Evolutionary conservation across 1,140 invertebrate genomes (phyloP).

Genomic region (Euwallacea similis): DNA sequence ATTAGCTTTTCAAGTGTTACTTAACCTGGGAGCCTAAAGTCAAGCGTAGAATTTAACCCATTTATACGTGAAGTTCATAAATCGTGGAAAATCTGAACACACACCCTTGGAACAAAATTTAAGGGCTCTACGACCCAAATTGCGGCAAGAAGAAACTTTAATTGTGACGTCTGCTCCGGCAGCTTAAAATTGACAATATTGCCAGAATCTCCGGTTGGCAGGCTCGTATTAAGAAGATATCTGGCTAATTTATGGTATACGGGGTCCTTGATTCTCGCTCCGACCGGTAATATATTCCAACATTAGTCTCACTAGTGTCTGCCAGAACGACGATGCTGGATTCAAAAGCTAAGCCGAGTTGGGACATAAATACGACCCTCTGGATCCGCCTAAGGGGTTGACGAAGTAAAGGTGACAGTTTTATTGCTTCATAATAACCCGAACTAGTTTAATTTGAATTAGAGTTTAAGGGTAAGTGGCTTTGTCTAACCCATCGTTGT

Average conservation of each 20-base stretch:
- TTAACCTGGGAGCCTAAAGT: too few species aligned
- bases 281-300: conserved; percentile 52
- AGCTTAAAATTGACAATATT: conserved; percentile 47
- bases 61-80: neutral
- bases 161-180: conserved; percentile 34
- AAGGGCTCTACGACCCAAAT: conserved; percentile 15
- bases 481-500: conserved; percentile 8
- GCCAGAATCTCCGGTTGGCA: conserved; percentile 49
- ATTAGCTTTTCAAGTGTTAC: neutral
- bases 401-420: conserved; percentile 39
- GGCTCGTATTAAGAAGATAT: conserved; percentile 54
- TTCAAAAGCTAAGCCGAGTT: conserved; percentile 38
- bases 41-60: too few species aligned
- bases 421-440: conserved; percentile 39
- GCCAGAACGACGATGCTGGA: conserved; percentile 50
- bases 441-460: conserved; percentile 37
- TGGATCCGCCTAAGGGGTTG: conserved; percentile 35
- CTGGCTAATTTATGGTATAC: conserved; percentile 52
- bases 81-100: conserved; percentile 10
- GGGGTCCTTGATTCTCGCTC: conserved; percentile 44
- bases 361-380: conserved; percentile 40
- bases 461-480: conserved; percentile 19
- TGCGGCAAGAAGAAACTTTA: conserved; percentile 35
- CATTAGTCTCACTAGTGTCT: conserved; percentile 53
- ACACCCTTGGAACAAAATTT: conserved; percentile 1